Percentiles rank a stretch among this genome's conserved stretches.
These are phyloP conservation scores for Scortum barcoo DNA, from an alignment of 2,113 vertebrate genomes.

Conservation along the genomic window DNA sequence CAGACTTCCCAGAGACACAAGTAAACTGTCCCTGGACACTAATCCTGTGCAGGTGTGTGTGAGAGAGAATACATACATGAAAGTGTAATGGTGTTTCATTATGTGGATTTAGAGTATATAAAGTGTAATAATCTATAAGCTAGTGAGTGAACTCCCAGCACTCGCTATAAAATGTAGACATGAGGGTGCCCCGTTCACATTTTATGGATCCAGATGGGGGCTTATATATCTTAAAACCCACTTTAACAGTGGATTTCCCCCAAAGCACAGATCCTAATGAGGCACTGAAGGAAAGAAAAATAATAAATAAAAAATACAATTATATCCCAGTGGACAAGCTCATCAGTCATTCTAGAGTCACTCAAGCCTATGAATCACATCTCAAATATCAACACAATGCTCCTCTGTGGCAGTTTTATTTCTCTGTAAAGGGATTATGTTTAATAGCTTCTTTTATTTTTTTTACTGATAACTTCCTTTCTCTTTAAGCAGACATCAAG, in stretches of 20 bases:
- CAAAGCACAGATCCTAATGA: conserved; percentile 36
- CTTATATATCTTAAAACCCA: conserved; percentile 33
- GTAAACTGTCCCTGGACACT: conserved; percentile 52
- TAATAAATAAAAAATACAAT: conserved; percentile 21
- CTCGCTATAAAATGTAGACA: conserved; percentile 53
- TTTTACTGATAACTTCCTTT: conserved; percentile 15
- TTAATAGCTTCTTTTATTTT: conserved; percentile 1
- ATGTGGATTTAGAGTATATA: conserved; percentile 62
- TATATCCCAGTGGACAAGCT: conserved; percentile 28
- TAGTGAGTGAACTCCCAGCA: conserved; percentile 33
- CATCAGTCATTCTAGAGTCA: conserved; percentile 21
- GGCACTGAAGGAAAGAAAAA: conserved; percentile 31
- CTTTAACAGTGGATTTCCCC: conserved; percentile 23
- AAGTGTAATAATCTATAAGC: conserved; percentile 61
- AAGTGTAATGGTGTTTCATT: conserved; percentile 60
- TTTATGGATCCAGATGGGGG: conserved; percentile 64
- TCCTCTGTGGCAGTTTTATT: conserved; percentile 34
- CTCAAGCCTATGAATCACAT: conserved; percentile 46
- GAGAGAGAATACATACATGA: conserved; percentile 16
- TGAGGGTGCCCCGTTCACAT: conserved; percentile 51
- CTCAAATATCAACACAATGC: conserved; percentile 41
- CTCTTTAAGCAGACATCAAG: neutral
- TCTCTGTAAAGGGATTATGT: conserved; percentile 21
- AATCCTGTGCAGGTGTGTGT: conserved; percentile 52
- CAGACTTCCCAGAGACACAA: conserved; percentile 43